Base-by-base conservation (phyloP, 2,888 invertebrate species). In the Hemithea aestivaria region DNA sequence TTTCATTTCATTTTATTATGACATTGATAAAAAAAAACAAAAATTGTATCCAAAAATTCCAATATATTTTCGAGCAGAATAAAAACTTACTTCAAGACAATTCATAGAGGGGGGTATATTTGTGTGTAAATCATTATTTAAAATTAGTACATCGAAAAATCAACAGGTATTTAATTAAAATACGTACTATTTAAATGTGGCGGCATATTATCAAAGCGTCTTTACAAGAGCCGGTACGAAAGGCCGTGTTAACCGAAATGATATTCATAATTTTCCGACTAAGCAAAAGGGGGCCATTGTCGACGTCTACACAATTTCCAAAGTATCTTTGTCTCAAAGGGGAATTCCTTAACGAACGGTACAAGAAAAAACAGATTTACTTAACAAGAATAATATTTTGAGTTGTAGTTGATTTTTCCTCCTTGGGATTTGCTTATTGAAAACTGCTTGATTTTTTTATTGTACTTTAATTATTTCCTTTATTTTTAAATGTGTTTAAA, bases 211-310 rank as follows among this genome's bases (percentile, higher is more conserved):
- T 30, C 36, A 29, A 45, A 47, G 28, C 35, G 30, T 35, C 42
- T 48, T 44, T 20, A 46, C 40, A 50, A 45, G 10, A 26, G 10
- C 41, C 41, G 45, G 31, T 31, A 45, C 45, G 37, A 47, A 45
- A 38, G 48, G 48, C 35, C 27, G 40, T 35, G 49, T 46, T 48
- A 39, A 41, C 33, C 33, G 27, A 48, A 57, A 61, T 56, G 40
- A 51, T 53, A 51, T 58, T 53, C 45, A 52, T 48, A 45, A 54
- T 54, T 54, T 48, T 34, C 26, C 21, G 35, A 36, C 27, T 23
- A 48, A 45, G 37, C 27, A 45, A 46, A 48, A 42, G 28, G 24
- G 24, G 27, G 37, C 34, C 34, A 31, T 31, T 43, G 37, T 31
- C 35, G 16, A 33, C 40, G 36, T 34, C 28, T 27, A 12, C n/a